Conservation (phyloP, 1,140 invertebrate species). For the Hormaphis cornu region DNA sequence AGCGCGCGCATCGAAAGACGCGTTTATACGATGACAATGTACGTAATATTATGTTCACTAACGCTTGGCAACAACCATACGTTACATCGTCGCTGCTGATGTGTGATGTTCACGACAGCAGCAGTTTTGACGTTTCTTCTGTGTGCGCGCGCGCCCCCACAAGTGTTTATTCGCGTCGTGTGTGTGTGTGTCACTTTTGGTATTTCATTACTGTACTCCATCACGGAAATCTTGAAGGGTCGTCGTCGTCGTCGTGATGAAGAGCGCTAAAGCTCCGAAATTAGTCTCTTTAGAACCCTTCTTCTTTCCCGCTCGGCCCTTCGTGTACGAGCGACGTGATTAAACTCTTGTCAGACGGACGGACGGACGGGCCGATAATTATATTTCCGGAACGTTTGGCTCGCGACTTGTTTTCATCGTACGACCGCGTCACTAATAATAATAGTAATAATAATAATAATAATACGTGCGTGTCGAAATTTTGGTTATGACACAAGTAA, state of each 20-base stretch:
- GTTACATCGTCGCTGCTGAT: too few relatives aligned
- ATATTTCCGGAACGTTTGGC: slow-evolving; percentile 30
- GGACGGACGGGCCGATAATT: slow-evolving; percentile 29
- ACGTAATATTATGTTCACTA: too few relatives aligned
- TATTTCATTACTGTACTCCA: slow-evolving; percentile 25
- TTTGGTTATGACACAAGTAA: too few relatives aligned
- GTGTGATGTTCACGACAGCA: not conserved
- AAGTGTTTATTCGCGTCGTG: not conserved
- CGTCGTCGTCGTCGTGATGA: not conserved
- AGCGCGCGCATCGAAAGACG: too few relatives aligned
- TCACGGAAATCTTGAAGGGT: slow-evolving; percentile 24
- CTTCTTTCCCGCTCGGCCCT: not conserved
- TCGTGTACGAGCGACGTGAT: slow-evolving; percentile 13
- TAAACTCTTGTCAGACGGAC: slow-evolving; percentile 31
- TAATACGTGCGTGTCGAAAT: too few relatives aligned
- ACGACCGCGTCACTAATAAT: too few relatives aligned
- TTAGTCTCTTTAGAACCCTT: slow-evolving; percentile 27
- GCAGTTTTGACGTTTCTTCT: not conserved
- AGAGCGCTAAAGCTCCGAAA: slow-evolving; percentile 27
- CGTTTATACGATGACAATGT: too few relatives aligned
- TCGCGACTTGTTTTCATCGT: slow-evolving; percentile 27
- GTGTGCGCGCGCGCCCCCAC: too few relatives aligned
- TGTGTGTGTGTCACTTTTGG: slow-evolving; percentile 17
- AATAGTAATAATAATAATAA: too few relatives aligned
- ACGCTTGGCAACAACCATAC: too few relatives aligned